Evolutionary conservation across 2,888 invertebrate genomes (phyloP).

Genomic region (Brachyptera risi): DNA sequence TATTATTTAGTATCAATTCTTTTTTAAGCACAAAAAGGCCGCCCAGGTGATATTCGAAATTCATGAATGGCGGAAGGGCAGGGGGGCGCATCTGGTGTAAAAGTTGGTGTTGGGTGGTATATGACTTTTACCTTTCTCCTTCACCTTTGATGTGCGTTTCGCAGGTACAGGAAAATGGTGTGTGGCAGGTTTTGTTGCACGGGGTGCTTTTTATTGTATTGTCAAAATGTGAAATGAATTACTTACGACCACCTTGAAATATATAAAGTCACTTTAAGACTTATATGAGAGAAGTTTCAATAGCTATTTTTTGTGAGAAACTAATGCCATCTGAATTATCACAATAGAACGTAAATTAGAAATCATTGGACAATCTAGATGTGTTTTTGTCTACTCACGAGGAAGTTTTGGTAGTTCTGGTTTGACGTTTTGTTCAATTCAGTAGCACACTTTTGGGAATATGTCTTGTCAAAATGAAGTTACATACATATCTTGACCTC

Average conservation of each 20-base stretch:
- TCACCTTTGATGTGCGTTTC: no score
- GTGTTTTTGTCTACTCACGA: no score
- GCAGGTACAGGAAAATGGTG: no score
- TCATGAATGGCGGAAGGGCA: not conserved
- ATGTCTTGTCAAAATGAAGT: no score
- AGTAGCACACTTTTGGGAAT: no score
- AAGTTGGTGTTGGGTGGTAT: constrained; percentile 16
- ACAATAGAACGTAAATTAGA: not conserved
- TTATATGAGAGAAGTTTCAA: no score
- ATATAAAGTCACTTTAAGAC: no score
- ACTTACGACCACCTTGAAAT: constrained; percentile 7
- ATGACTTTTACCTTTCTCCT: not conserved
- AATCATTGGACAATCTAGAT: not conserved
- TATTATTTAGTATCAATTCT: not conserved
- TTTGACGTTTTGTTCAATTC: no score
- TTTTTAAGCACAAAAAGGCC: not conserved
- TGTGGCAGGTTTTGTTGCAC: no score
- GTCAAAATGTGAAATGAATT: not conserved
- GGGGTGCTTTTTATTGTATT: constrained; percentile 3
- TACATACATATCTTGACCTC: no score
- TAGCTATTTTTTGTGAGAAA: not conserved
- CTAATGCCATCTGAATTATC: not conserved
- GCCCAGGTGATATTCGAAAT: not conserved
- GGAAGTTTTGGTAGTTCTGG: no score
- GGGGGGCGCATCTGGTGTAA: constrained; percentile 1